Conservation (phyloP, 2,797 vertebrate species). For the Cephalopachus bancanus region DNA sequence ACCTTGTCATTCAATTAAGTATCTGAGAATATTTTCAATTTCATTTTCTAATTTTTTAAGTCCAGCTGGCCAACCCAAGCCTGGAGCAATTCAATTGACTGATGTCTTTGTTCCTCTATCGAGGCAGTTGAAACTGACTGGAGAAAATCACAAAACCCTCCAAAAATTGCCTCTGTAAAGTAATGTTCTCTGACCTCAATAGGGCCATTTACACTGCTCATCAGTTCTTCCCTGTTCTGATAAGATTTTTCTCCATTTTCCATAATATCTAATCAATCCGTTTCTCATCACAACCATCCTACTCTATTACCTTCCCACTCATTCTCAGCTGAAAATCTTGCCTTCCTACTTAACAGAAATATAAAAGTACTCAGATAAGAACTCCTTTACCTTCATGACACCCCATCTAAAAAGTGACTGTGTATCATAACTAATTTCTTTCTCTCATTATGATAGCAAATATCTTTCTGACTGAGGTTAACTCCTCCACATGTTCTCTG, state of each 20-base stretch:
- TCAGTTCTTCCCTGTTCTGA: conserved; percentile 15
- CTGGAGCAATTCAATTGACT: background rate
- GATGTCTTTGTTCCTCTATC: conserved; percentile 9
- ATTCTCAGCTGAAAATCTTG: conserved; percentile 48
- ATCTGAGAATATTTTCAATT: conserved; percentile 43
- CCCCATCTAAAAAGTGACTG: background rate
- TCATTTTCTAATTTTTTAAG: background rate
- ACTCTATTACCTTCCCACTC: background rate
- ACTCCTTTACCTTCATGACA: background rate
- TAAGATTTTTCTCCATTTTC: conserved; percentile 59
- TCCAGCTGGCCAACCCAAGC: background rate
- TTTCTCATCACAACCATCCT: conserved; percentile 26
- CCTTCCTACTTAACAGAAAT: conserved; percentile 35
- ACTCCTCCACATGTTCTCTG: background rate
- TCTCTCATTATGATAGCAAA: background rate
- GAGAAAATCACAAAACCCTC: conserved; percentile 38
- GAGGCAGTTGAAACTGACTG: background rate
- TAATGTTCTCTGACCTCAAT: background rate
- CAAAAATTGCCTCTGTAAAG: conserved; percentile 32
- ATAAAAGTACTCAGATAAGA: background rate
- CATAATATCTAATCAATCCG: conserved; percentile 54
- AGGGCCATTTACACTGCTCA: background rate
- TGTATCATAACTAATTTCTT: background rate
- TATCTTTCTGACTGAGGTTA: background rate
- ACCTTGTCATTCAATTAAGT: background rate